A percentile compares a stretch with the other conserved stretches of the same genome.
phyloP scores from a whole-genome alignment of 2,113 vertebrate species.

The Callipepla californica region DNA sequence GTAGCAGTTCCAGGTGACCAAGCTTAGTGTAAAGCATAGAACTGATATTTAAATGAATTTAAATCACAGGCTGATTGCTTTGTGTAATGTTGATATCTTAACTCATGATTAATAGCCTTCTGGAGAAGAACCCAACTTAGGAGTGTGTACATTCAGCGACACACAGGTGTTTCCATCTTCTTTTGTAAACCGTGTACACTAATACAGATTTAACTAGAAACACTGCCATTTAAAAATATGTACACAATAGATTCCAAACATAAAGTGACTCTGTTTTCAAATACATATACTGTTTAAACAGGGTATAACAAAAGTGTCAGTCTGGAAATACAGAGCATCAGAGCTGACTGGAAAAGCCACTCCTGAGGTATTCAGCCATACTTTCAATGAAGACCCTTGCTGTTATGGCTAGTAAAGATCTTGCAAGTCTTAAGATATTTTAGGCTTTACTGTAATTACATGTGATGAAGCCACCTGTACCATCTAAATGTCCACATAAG shows the following conservation, averaged over 20 bases:
- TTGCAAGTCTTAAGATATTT: background rate
- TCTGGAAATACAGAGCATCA: background rate
- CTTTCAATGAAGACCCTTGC: background rate
- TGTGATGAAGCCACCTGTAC: background rate
- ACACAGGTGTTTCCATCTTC: background rate
- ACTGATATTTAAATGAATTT: conserved; percentile 33
- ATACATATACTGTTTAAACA: background rate
- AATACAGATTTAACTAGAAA: background rate
- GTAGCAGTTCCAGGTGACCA: background rate
- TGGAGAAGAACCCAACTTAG: background rate
- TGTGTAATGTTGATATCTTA: background rate
- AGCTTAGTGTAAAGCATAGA: background rate
- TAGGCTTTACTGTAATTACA: background rate
- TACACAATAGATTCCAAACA: background rate
- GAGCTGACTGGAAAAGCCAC: background rate
- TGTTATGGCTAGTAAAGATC: background rate
- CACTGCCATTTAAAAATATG: background rate
- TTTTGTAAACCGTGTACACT: background rate
- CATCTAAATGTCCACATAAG: background rate
- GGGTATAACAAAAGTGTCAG: background rate
- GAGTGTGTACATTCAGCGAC: background rate
- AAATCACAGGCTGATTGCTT: background rate
- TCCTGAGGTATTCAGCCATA: background rate
- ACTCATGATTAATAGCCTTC: background rate
- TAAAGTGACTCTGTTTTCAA: background rate